These are phyloP conservation scores for Mandrillus leucophaeus DNA, from an alignment of 2,113 vertebrate genomes.

Conservation along the genomic window DNA sequence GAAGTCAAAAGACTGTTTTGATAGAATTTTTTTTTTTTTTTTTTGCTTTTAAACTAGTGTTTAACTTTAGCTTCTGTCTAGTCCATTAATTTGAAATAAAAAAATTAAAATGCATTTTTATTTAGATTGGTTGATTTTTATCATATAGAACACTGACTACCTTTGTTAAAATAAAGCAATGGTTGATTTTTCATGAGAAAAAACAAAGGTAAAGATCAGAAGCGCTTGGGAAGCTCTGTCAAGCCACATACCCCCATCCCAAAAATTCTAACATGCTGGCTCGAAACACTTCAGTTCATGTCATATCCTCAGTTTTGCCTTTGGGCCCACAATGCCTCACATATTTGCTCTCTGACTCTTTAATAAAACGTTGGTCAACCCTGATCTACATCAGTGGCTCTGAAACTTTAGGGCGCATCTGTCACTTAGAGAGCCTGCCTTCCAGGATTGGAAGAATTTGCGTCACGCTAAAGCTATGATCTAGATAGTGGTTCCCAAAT, in stretches of 20 bases:
- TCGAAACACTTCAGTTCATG: background rate
- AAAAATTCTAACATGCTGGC: background rate
- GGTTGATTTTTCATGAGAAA: background rate
- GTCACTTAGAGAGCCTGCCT: background rate
- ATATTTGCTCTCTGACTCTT: conserved; percentile 4
- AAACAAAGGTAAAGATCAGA: background rate
- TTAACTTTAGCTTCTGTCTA: background rate
- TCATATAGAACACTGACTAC: background rate
- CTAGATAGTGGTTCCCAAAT: background rate
- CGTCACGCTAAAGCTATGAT: background rate
- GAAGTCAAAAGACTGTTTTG: background rate
- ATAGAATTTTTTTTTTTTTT: background rate
- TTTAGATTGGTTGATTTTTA: conserved; percentile 38
- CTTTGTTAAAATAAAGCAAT: conserved; percentile 30
- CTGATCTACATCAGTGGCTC: background rate
- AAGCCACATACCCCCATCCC: background rate
- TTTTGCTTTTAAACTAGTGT: conserved; percentile 5
- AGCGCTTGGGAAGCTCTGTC: background rate
- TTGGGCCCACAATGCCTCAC: background rate
- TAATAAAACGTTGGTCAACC: background rate
- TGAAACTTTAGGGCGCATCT: background rate
- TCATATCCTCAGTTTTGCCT: background rate
- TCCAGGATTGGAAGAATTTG: background rate
- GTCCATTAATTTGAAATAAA: background rate
- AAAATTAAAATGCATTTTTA: background rate